Evolutionary conservation across 2,888 invertebrate genomes (phyloP).

Genomic region (Ctena decussata): DNA sequence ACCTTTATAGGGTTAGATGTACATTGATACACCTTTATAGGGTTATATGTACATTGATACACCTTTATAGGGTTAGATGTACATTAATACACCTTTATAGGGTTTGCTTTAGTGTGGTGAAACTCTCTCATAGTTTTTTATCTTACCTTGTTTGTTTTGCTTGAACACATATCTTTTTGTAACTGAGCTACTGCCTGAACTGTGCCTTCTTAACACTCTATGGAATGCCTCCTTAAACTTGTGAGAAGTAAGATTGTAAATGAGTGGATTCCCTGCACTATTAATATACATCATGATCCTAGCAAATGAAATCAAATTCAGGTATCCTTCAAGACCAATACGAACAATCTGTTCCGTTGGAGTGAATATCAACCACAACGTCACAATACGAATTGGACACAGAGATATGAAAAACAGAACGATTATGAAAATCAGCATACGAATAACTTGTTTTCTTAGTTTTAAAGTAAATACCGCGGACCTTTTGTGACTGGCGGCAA

Average conservation of each 20-base stretch:
- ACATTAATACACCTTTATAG: too few species aligned
- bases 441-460: conserved; percentile 77
- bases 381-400: conserved; percentile 95
- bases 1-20: too few species aligned
- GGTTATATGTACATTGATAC: too few species aligned
- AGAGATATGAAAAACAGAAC: conserved; percentile 96
- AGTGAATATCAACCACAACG: conserved; percentile 94
- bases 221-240: conserved; percentile 91
- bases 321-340: conserved; percentile 94
- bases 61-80: too few species aligned
- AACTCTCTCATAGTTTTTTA: too few species aligned
- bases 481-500: conserved; percentile 34
- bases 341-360: conserved; percentile 90
- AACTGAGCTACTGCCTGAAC: too few species aligned
- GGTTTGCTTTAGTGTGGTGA: too few species aligned
- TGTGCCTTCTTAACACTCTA: conserved; percentile 21
- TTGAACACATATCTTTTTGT: too few species aligned
- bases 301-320: conserved; percentile 94
- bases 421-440: conserved; percentile 79
- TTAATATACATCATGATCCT: conserved; percentile 94
- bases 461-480: conserved; percentile 32
- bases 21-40: too few species aligned
- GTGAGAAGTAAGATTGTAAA: conserved; percentile 96
- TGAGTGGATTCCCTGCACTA: conserved; percentile 96
- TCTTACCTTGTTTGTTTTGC: too few species aligned